These are phyloP conservation scores for Sphenodon punctatus DNA, from an alignment of 2,797 vertebrate species.

Conservation along the genomic window DNA sequence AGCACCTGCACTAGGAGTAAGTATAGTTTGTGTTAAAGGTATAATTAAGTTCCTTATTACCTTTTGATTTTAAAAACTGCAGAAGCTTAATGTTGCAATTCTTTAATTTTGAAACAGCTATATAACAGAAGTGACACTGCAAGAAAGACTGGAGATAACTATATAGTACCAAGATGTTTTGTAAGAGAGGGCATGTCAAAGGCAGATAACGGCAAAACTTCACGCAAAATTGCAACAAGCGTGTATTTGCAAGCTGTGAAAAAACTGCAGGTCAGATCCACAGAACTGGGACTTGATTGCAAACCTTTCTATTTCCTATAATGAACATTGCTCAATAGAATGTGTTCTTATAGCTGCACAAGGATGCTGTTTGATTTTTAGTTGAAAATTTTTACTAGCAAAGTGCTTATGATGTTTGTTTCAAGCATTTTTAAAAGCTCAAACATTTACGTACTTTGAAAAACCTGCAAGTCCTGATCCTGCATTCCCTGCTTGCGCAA, in stretches of 20 bases:
- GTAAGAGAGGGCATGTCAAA: constrained; percentile 18
- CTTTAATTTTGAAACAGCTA: constrained; percentile 33
- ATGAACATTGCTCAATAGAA: background rate
- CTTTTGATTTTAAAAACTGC: background rate
- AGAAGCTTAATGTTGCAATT: background rate
- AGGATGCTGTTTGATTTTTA: background rate
- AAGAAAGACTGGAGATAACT: background rate
- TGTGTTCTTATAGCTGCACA: background rate
- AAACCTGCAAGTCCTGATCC: too few species aligned
- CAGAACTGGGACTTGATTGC: background rate
- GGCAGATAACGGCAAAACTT: constrained; percentile 22
- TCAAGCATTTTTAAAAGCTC: background rate
- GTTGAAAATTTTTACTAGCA: background rate
- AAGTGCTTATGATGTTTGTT: background rate
- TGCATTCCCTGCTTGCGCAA: background rate
- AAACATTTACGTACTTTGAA: background rate
- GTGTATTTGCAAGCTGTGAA: background rate
- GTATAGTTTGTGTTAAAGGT: background rate
- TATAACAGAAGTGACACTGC: constrained; percentile 25
- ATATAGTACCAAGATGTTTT: background rate
- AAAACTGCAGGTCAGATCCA: background rate
- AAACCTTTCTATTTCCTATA: background rate
- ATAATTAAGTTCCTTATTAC: background rate
- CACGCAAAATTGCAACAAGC: background rate
- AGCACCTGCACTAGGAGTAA: fast-evolving